Evolutionary conservation across 2,113 vertebrate species (phyloP), one percentile per base, ranked within the genome.

Genomic region (Pimephales promelas): DNA sequence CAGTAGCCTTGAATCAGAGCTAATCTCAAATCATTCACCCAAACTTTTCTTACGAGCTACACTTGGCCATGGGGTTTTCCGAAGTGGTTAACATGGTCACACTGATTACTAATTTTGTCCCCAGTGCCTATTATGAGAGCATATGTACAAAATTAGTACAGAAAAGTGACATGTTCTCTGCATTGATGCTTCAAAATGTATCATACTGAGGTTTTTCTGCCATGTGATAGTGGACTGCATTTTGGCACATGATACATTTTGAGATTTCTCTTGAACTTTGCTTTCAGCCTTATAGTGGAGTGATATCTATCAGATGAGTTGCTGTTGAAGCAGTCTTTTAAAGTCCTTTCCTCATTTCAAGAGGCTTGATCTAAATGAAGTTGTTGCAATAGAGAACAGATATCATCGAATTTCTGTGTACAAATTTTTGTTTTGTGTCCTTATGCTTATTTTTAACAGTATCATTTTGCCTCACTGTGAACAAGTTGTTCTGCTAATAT

Each of bases 361-460:
- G 86, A 96, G 90, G 93, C 93, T 95, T 96, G 92, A 89, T 91
- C 87, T 94, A 91, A 93, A 86, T 93, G 95, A 93, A 95, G 90
- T 91, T 88, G 49, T 95, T 93, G 94, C 94, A 95, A 95, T 96
- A 96, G 96, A 98, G 96, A 97, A 97, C 96, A 97, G 96, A 97
- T 95, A 97, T 97, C 96, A 97, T 96, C 89, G 96, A 97, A 97
- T 98, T 97, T 98, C 96, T 98, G 96, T 98, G 96, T 97, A 97
- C 88, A 89, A 94, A 91, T 91, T 91, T 91, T 88, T 88, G 54
- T 85, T 62, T 57, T 90, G 61, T 87, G 88, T 88, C 64, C 61
- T 87, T 73, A 81, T 86, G 71, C 74, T 85, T 85, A 83, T 87
- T 77, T 88, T 81, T 88, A 83, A 83, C 71, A 49, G 45, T 79